Conservation (phyloP, 2,888 invertebrate species). For the Lepidocyrtinus sp. region DNA sequence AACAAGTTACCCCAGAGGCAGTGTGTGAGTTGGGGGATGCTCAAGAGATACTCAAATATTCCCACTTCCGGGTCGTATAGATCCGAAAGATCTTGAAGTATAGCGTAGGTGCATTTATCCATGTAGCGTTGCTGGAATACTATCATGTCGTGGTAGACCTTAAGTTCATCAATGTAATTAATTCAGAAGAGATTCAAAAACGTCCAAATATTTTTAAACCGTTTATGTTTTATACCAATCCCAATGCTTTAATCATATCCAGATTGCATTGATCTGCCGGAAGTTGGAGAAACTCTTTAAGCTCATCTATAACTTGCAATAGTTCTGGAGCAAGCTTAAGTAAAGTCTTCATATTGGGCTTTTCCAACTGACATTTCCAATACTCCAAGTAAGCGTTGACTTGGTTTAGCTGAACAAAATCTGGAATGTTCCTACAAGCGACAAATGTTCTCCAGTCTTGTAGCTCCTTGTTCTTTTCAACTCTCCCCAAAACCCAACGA, state of each 20-base stretch:
- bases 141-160: slow-evolving; percentile 67
- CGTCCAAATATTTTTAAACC: not conserved
- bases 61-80: slow-evolving; percentile 68
- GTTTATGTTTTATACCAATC: slow-evolving; percentile 49
- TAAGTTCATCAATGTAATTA: no score
- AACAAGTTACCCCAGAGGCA: slow-evolving; percentile 68
- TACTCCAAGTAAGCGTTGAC: slow-evolving; percentile 66
- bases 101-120: slow-evolving; percentile 63
- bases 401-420: slow-evolving; percentile 61
- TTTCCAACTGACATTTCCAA: slow-evolving; percentile 59
- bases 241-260: slow-evolving; percentile 61
- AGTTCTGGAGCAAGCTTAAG: slow-evolving; percentile 62
- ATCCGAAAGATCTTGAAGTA: slow-evolving; percentile 60
- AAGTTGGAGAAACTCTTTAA: slow-evolving; percentile 61
- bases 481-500: slow-evolving; percentile 56
- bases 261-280: slow-evolving; percentile 53
- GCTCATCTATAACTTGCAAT: slow-evolving; percentile 62
- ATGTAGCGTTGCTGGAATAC: slow-evolving; percentile 59
- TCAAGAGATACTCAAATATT: slow-evolving; percentile 62
- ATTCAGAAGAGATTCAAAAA: not conserved
- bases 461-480: slow-evolving; percentile 34
- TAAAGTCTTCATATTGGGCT: slow-evolving; percentile 56
- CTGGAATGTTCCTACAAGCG: slow-evolving; percentile 64
- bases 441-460: slow-evolving; percentile 64
- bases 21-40: slow-evolving; percentile 62